Percentiles rank a stretch among this genome's conserved stretches.
These are phyloP conservation scores for Salvelinus sp. DNA, from an alignment of 2,113 vertebrate genomes.

Conservation along the genomic window DNA sequence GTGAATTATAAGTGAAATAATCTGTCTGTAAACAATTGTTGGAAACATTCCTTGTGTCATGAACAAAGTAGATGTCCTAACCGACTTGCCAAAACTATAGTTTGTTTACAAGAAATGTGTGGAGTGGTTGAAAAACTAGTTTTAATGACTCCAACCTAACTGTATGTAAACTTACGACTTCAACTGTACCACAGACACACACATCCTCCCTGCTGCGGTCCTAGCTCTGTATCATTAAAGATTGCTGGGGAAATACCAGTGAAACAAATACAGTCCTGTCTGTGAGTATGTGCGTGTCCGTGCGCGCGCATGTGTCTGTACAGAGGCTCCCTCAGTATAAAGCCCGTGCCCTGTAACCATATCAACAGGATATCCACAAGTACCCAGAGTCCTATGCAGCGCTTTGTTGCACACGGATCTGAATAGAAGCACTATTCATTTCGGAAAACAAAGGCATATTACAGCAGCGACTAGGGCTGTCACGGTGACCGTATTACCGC, in stretches of 20 bases:
- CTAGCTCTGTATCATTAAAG: no score
- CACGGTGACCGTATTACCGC: no score
- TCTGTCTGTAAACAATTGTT: no score
- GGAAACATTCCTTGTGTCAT: no score
- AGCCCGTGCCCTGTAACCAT: constrained; percentile 63
- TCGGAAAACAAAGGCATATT: constrained; percentile 56
- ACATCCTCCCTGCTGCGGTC: neutral
- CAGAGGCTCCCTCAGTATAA: constrained; percentile 16
- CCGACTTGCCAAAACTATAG: no score
- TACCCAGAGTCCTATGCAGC: constrained; percentile 52
- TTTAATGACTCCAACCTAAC: no score
- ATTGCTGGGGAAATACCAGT: no score
- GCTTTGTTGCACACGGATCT: constrained; percentile 60
- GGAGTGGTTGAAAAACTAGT: no score
- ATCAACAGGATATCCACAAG: constrained; percentile 72
- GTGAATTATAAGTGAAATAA: no score
- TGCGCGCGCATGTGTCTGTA: neutral
- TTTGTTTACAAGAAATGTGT: no score
- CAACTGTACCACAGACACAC: neutral
- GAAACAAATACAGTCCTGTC: neutral
- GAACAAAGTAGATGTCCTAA: no score
- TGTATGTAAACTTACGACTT: no score
- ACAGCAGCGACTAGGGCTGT: constrained; percentile 18
- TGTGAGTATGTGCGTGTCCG: neutral
- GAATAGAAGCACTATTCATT: constrained; percentile 67